phyloP scores from a whole-genome alignment of 2,797 vertebrate genomes.

The Brachymystax lenok region DNA sequence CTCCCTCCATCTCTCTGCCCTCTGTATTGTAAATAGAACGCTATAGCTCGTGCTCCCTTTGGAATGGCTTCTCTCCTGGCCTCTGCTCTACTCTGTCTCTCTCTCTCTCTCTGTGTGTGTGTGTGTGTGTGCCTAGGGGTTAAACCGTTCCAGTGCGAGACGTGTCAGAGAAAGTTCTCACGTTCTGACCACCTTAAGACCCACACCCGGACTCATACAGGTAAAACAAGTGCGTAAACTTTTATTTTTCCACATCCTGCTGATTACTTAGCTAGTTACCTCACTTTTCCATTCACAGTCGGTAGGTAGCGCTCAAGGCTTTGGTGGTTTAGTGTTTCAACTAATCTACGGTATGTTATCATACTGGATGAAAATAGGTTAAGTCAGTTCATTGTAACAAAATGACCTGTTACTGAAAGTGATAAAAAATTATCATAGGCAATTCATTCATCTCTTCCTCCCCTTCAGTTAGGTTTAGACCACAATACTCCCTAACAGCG shows the following conservation, averaged over 20 bases:
- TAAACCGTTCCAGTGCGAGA: constrained; percentile 99
- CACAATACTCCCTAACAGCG: not conserved
- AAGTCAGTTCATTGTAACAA: not conserved
- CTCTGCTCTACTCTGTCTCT: constrained; percentile 74
- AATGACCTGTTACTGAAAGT: not conserved
- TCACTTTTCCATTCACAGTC: not conserved
- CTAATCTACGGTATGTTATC: not conserved
- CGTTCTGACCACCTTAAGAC: constrained; percentile 99
- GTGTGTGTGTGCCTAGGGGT: constrained; percentile 78
- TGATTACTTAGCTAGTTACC: not conserved
- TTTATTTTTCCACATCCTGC: constrained; percentile 88
- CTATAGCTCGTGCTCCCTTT: not conserved
- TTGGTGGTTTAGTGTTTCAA: not conserved
- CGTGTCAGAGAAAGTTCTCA: constrained; percentile 99
- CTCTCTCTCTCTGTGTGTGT: constrained; percentile 61
- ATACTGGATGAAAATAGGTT: not conserved
- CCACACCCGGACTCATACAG: constrained; percentile 99
- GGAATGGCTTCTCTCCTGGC: constrained; percentile 58
- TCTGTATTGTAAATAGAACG: not conserved
- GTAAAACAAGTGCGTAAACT: constrained; percentile 99
- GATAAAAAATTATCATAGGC: not conserved
- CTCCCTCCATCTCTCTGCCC: not conserved
- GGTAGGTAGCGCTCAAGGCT: not conserved
- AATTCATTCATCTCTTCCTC: constrained; percentile 27
- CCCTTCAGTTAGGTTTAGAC: not conserved